Conservation (phyloP, 2,888 invertebrate genomes). For the Ernsta delagoae region DNA sequence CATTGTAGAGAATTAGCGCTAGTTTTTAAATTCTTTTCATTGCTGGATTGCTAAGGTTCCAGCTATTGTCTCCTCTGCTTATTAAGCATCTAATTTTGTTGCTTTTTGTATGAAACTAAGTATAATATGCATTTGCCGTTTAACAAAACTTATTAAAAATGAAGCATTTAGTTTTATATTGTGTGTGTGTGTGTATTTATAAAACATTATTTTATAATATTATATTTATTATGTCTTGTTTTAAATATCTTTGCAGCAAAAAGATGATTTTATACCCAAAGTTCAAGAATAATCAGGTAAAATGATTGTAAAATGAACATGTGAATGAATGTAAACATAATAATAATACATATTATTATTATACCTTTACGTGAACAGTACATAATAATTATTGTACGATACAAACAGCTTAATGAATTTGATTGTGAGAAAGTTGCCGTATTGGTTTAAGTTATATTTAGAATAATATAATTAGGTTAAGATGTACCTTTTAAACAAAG, state of each 20-base stretch:
- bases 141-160: not conserved
- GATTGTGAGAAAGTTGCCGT: not conserved
- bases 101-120: conserved; percentile 1
- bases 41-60: conserved; percentile 47
- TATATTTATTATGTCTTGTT: not conserved
- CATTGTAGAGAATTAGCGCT: conserved; percentile 39
- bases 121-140: not conserved
- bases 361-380: not conserved
- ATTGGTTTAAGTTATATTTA: not conserved
- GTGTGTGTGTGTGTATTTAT: too few species aligned
- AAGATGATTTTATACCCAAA: too few species aligned
- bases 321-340: too few species aligned
- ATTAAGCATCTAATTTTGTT: conserved; percentile 19
- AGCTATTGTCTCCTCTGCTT: conserved; percentile 39
- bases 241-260: too few species aligned
- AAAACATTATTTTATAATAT: not conserved
- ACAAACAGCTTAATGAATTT: not conserved
- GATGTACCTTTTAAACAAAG: too few species aligned
- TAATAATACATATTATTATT: not conserved
- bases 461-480: too few species aligned
- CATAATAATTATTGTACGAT: not conserved
- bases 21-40: conserved; percentile 57
- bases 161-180: too few species aligned
- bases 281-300: too few species aligned
- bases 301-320: too few species aligned